Percentiles rank a stretch among this genome's conserved stretches.
Conservation (phyloP, 2,113 vertebrate genomes). For the Reinhardtius hippoglossoides region DNA sequence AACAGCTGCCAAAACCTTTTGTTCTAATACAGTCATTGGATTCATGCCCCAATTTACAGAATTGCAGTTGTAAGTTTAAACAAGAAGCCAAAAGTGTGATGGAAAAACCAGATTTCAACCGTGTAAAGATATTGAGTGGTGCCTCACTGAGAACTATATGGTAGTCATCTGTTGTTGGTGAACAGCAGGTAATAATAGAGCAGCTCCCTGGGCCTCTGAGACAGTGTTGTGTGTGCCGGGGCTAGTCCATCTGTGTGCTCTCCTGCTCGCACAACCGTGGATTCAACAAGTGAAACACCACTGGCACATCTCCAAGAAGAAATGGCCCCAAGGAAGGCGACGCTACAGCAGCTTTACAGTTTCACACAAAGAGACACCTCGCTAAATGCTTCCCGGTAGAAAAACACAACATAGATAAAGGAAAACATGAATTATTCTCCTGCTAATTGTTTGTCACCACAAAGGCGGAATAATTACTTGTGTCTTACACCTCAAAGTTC, state of each 20-base stretch:
- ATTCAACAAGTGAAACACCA: slow-evolving; percentile 72
- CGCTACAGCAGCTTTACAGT: slow-evolving; percentile 73
- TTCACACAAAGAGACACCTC: slow-evolving; percentile 74
- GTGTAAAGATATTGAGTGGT: slow-evolving; percentile 1
- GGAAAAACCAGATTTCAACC: slow-evolving; percentile 7
- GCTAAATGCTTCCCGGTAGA: slow-evolving; percentile 76
- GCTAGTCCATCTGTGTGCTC: slow-evolving; percentile 49
- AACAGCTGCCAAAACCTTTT: not conserved
- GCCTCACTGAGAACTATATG: slow-evolving; percentile 31
- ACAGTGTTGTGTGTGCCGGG: slow-evolving; percentile 33
- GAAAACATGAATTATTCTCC: slow-evolving; percentile 73
- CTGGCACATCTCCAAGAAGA: slow-evolving; percentile 77
- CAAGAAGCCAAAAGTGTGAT: not conserved
- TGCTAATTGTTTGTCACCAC: slow-evolving; percentile 76
- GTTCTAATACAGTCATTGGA: not conserved
- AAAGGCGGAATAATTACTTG: slow-evolving; percentile 29
- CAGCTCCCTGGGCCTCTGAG: slow-evolving; percentile 38
- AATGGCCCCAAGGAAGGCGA: slow-evolving; percentile 66
- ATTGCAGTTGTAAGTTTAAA: not conserved
- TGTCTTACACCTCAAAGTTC: slow-evolving; percentile 34
- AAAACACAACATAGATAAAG: slow-evolving; percentile 52
- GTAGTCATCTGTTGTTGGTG: slow-evolving; percentile 44
- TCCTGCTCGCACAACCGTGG: slow-evolving; percentile 41
- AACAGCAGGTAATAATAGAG: slow-evolving; percentile 61
- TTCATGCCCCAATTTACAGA: not conserved